Evolutionary conservation across 2,888 invertebrate genomes (phyloP), one percentile per base, ranked within the genome.

Genomic region (Thera britannica): DNA sequence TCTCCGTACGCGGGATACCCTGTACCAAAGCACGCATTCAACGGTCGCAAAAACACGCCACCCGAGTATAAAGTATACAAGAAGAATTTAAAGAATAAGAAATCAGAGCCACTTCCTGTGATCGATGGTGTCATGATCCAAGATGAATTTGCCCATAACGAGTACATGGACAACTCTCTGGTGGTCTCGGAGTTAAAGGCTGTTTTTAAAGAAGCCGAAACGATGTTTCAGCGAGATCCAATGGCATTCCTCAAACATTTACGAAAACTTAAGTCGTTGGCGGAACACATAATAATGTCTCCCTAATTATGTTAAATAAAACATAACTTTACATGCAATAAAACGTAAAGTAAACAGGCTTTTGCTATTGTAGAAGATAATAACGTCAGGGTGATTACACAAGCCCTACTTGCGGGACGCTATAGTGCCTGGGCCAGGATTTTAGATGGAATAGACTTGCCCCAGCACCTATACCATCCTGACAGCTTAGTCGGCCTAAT

Each of bases 1-100:
- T 70, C 70, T n/a, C 34, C 69, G 3, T 71, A 64, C 46, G 9
- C 54, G 11, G 73, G 73, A 2, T 23, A 48, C 8, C 48, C 51
- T 8, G 58, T 73, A 1, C 48, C 54, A 3, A 62, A 56, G 44
- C n/a, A 35, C 5, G 9, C 38, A 7, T 71, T 73, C 51, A 58
- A 67, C 8, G n/a, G 38, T 49, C 5, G 62, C 2, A n/a, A 56
- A 0, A 51, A n/a, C 3, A 58, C 65, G 8, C 62, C 67, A 7
- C 58, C 55, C 2, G 51, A 62, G 23, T 68, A 65, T 44, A 5
- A 48, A 11, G 7, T 44, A 3, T 65, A 71, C 48, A 63, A 66
- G 41, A 2, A 12, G 9, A 63, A 66, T 23, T 46, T 66, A 2
- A 41, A 1, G 8, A 36, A 35, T 2, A 49, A 41, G 1, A 56